Evolutionary conservation across 1,140 invertebrate genomes (phyloP), one percentile per base, ranked within the genome.

Genomic region (Drosophila pandora): DNA sequence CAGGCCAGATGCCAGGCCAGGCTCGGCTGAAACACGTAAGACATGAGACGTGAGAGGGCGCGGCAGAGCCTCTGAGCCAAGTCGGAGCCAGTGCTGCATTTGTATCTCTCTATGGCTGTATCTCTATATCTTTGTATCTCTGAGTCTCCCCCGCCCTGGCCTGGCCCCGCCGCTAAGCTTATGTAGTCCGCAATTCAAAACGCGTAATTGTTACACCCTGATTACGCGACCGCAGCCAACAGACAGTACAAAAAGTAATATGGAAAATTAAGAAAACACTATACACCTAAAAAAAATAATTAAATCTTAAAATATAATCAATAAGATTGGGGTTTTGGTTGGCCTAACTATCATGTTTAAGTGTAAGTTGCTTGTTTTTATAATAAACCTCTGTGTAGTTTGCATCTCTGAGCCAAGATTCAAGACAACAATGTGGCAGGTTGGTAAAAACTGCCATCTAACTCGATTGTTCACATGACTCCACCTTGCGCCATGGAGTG

Each of bases 131-230:
- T n/a, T 37, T n/a, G 25, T 28, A 28, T 37, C 34, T 12, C 3
- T 37, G 10, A 12, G n/a, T 41, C 39, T 53, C 43, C 45, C 23
- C 50, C 30, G 59, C 50, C 41, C 28, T 45, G 17, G 49, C 30
- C n/a, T n/a, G n/a, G n/a, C n/a, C n/a, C n/a, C 59, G 57, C 64
- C 23, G 48, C 22, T 25, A n/a, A 48, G 48, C 60, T 59, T 43
- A 43, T 74, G 43, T 52, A 50, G 67, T 25, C 60, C 56, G 80
- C 81, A 81, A 82, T 64, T 85, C 62, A 76, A 87, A 67, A 81
- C 78, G 82, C 82, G 78, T 87, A 78, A 87, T 85, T 85, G 82
- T 87, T 85, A 85, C 82, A 85, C 82, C 82, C 82, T 85, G 83
- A 85, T 85, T 85, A 85, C 82, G 82, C 82, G 82, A 81, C 61